Percentiles rank a stretch among this genome's conserved stretches.
Evolutionary conservation across 2,797 vertebrate species (phyloP).

Genomic region (Rhynchonycteris naso): DNA sequence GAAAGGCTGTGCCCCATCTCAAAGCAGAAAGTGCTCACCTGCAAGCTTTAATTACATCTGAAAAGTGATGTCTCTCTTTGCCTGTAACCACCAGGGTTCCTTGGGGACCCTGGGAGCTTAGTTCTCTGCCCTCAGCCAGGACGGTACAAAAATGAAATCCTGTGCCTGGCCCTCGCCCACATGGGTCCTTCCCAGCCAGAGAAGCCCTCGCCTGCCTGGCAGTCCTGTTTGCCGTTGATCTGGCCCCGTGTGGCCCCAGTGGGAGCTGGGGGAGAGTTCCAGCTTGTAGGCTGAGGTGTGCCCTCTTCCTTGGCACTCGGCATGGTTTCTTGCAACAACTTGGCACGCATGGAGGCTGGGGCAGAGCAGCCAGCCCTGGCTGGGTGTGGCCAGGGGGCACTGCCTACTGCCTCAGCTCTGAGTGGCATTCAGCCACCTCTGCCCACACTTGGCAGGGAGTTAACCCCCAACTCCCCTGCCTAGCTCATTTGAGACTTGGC

Average conservation of each 20-base stretch:
- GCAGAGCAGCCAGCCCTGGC: neutral
- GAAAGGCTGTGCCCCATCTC: neutral
- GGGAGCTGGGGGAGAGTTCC: neutral
- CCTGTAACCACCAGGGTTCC: neutral
- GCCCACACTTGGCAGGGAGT: neutral
- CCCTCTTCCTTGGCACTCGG: slow-evolving; percentile 32
- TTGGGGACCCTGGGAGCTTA: neutral
- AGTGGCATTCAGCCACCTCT: slow-evolving; percentile 21
- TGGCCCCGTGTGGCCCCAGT: neutral
- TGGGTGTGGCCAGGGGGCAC: neutral
- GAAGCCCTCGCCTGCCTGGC: neutral
- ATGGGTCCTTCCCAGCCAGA: neutral
- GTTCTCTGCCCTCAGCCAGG: neutral
- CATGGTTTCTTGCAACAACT: neutral
- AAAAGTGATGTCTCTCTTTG: neutral
- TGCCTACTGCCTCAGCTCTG: neutral
- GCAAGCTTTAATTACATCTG: neutral
- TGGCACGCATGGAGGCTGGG: slow-evolving; percentile 32
- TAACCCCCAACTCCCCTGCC: neutral
- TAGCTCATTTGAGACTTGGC: neutral
- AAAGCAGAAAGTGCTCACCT: neutral
- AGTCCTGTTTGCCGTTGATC: neutral
- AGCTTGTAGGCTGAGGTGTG: slow-evolving; percentile 35
- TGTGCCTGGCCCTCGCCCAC: neutral
- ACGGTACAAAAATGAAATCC: too few relatives aligned